Percentiles rank a stretch among this genome's conserved stretches.
Evolutionary conservation across 2,888 invertebrate species (phyloP).

Genomic region (Apamea crenata): DNA sequence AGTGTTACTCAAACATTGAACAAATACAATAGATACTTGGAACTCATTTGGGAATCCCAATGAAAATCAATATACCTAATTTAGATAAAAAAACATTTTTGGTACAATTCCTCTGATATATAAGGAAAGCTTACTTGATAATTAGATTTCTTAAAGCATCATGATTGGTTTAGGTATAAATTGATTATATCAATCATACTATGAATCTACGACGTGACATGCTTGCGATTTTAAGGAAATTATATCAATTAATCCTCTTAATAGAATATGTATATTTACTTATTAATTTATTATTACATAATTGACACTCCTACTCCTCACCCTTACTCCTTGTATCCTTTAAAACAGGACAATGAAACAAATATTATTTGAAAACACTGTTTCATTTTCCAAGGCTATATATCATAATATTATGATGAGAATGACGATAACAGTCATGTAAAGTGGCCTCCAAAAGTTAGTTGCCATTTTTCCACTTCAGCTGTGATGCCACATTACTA

Average conservation of each 20-base stretch:
- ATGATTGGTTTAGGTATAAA: not conserved
- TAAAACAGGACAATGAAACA: not conserved
- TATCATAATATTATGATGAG: not conserved
- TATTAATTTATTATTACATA: not conserved
- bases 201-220: not conserved
- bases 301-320: too few species aligned
- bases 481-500: too few species aligned
- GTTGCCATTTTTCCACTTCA: not conserved
- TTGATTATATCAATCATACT: slow-evolving; percentile 10
- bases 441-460: not conserved
- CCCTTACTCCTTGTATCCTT: too few species aligned
- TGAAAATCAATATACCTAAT: not conserved
- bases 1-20: not conserved
- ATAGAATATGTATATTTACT: not conserved
- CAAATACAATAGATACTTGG: not conserved
- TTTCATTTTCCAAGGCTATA: too few species aligned
- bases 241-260: slow-evolving; percentile 19
- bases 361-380: not conserved
- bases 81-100: not conserved
- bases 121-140: not conserved
- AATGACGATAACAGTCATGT: not conserved
- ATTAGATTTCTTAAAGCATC: not conserved
- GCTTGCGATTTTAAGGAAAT: not conserved
- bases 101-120: not conserved
- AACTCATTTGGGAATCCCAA: not conserved